Conservation (phyloP, 1,140 invertebrate species). For the Conus betulinus region DNA sequence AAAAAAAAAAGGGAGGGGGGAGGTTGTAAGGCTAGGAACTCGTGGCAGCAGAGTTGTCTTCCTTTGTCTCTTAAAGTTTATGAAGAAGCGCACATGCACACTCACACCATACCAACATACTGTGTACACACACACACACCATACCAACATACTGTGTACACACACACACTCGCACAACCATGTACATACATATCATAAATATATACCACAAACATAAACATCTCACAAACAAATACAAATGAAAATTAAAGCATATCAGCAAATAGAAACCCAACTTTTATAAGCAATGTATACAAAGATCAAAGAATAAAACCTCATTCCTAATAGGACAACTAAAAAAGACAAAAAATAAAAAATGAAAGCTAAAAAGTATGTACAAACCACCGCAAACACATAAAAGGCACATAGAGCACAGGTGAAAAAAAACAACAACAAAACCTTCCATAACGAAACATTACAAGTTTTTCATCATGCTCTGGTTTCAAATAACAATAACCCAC, state of each 20-base stretch:
- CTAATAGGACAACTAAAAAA: background rate
- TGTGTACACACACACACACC: background rate
- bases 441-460: no score
- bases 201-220: no score
- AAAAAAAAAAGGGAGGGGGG: no score
- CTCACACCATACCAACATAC: no score
- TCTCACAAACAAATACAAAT: background rate
- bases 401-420: background rate
- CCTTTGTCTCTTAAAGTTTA: no score
- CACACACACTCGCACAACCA: background rate
- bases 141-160: no score
- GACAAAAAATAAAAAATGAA: background rate
- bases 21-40: no score
- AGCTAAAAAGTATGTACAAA: background rate
- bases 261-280: background rate
- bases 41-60: no score
- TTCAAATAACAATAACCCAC: no score
- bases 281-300: background rate
- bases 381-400: background rate
- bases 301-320: no score
- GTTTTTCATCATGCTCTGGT: no score
- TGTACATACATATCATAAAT: background rate
- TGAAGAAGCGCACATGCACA: no score
- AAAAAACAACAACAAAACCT: background rate
- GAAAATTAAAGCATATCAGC: background rate